A percentile compares a stretch with the other conserved stretches of the same genome.
phyloP scores from a whole-genome alignment of 2,888 invertebrate species.

The Trisateles emortualis region DNA sequence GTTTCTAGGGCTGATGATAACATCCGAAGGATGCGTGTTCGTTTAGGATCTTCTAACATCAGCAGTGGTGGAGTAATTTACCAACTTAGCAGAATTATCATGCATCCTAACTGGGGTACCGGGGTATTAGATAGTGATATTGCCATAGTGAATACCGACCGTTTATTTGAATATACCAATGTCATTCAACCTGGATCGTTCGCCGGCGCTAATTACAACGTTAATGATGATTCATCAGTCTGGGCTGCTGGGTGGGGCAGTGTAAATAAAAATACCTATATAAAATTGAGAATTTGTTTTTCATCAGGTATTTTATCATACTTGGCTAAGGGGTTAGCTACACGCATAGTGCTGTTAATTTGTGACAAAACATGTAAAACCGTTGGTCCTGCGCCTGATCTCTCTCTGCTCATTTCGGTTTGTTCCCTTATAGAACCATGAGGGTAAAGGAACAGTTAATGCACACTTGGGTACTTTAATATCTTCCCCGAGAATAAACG shows the following conservation, averaged over 20 bases:
- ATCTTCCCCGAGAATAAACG: too few relatives aligned
- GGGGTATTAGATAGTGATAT: background rate
- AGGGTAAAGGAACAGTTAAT: too few relatives aligned
- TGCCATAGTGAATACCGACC: background rate
- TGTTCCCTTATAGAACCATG: too few relatives aligned
- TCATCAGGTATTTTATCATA: too few relatives aligned
- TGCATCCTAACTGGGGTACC: background rate
- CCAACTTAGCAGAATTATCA: background rate
- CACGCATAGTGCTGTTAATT: too few relatives aligned
- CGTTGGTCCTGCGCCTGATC: too few relatives aligned
- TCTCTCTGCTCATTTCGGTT: too few relatives aligned
- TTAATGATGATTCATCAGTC: slow-evolving; percentile 52
- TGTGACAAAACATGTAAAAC: too few relatives aligned
- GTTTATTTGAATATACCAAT: background rate
- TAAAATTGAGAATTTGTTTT: too few relatives aligned
- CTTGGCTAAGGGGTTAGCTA: too few relatives aligned
- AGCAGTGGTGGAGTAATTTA: background rate
- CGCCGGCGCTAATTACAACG: background rate
- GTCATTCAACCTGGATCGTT: background rate
- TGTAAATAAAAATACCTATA: slow-evolving; percentile 45
- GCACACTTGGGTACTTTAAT: too few relatives aligned
- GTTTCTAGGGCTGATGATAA: background rate
- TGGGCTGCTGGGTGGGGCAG: slow-evolving; percentile 66
- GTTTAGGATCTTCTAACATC: background rate
- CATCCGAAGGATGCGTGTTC: background rate